Percentiles rank a stretch among this genome's conserved stretches.
Evolutionary conservation across 2,113 vertebrate species (phyloP).

Genomic region (Tragulus kanchil): DNA sequence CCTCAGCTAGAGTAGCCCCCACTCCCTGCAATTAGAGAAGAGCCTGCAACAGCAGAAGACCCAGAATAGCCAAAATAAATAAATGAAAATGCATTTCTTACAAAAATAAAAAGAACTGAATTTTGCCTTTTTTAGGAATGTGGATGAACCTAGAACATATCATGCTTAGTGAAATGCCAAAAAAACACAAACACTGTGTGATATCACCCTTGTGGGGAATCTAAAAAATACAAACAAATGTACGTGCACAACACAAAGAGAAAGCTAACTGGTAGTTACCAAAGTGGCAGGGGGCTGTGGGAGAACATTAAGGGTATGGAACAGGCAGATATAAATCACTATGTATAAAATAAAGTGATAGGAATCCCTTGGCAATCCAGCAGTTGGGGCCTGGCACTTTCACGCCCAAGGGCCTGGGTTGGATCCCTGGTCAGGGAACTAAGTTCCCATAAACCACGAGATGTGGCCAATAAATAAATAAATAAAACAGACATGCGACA

Average conservation of each 20-base stretch:
- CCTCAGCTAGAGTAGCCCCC: no score
- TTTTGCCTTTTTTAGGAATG: background rate
- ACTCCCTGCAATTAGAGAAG: no score
- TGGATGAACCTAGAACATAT: background rate
- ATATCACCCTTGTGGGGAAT: background rate
- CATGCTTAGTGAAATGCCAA: background rate
- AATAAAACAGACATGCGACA: background rate
- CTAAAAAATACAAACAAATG: background rate
- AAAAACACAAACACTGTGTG: background rate
- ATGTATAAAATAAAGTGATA: background rate
- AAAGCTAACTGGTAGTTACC: background rate
- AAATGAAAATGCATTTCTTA: no score
- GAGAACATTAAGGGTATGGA: background rate
- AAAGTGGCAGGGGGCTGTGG: no score
- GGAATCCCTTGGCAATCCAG: background rate
- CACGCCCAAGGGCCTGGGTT: background rate
- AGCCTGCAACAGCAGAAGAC: no score
- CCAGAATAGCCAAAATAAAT: no score
- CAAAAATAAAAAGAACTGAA: background rate
- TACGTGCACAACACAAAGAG: background rate
- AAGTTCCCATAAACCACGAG: background rate
- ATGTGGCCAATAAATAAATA: background rate
- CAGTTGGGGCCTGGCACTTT: background rate
- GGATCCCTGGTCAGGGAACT: background rate
- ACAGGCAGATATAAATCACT: background rate